Conservation (phyloP, 2,113 vertebrate species). For the Scortum barcoo region DNA sequence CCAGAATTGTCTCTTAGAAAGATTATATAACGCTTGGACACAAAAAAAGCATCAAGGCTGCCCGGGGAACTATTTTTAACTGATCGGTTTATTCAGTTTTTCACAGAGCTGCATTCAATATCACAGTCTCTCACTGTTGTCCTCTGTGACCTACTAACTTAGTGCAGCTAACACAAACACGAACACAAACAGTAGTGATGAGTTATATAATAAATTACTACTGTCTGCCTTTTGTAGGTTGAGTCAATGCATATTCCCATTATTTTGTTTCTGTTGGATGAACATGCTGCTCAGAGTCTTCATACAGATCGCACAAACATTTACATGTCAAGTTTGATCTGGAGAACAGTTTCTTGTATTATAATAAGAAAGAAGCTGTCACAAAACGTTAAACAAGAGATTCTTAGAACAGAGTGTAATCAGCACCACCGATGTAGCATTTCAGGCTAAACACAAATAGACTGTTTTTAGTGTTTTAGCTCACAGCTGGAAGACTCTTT, state of each 20-base stretch:
- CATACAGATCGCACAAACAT: background rate
- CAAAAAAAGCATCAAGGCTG: slow-evolving; percentile 17
- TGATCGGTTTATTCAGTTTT: slow-evolving; percentile 29
- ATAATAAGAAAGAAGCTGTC: background rate
- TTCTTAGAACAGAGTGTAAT: background rate
- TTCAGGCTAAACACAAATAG: slow-evolving; percentile 2
- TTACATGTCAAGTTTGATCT: background rate
- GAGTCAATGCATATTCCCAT: slow-evolving; percentile 12
- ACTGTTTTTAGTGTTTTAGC: slow-evolving; percentile 6
- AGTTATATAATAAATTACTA: slow-evolving; percentile 36
- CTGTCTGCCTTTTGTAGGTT: slow-evolving; percentile 32
- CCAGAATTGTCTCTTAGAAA: slow-evolving; percentile 22
- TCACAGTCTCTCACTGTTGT: slow-evolving; percentile 32
- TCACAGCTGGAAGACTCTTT: slow-evolving; percentile 7
- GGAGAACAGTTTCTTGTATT: background rate
- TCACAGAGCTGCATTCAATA: slow-evolving; percentile 25
- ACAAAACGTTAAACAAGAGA: slow-evolving; percentile 6
- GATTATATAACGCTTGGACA: slow-evolving; percentile 1
- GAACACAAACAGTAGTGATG: slow-evolving; percentile 44
- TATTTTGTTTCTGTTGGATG: slow-evolving; percentile 10
- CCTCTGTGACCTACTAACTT: slow-evolving; percentile 35
- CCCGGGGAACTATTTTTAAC: slow-evolving; percentile 39
- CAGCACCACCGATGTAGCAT: background rate
- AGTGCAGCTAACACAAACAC: slow-evolving; percentile 9
- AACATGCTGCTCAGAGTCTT: slow-evolving; percentile 17